A percentile compares a stretch with the other conserved stretches of the same genome.
These are phyloP conservation scores for Mirza zaza DNA, from an alignment of 2,113 vertebrate genomes.

Conservation along the genomic window DNA sequence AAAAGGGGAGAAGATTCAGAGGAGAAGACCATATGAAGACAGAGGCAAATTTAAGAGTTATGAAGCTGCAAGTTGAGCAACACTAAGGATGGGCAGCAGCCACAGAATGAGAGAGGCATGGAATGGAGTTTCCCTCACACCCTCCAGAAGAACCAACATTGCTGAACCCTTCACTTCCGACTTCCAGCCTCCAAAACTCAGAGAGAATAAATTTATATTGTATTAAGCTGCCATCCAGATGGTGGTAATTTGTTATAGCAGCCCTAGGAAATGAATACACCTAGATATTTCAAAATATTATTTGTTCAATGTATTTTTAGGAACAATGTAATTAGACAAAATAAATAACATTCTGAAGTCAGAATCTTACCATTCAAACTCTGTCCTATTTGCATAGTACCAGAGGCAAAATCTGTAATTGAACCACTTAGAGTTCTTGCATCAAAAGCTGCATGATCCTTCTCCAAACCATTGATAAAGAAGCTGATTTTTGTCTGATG, in stretches of 20 bases:
- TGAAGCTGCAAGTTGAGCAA: not conserved
- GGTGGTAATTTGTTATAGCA: not conserved
- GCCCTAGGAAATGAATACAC: not conserved
- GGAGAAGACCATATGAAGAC: not conserved
- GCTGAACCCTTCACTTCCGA: not conserved
- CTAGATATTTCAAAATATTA: not conserved
- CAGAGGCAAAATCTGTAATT: slow-evolving; percentile 81
- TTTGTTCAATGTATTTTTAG: not conserved
- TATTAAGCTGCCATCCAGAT: not conserved
- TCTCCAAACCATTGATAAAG: slow-evolving; percentile 93
- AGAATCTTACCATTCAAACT: slow-evolving; percentile 88
- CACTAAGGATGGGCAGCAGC: not conserved
- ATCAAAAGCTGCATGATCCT: slow-evolving; percentile 90
- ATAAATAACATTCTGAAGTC: not conserved
- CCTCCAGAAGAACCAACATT: not conserved
- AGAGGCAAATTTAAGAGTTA: not conserved
- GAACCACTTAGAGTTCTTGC: slow-evolving; percentile 84
- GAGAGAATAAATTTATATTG: not conserved
- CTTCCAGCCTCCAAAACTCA: not conserved
- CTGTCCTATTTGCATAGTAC: slow-evolving; percentile 87
- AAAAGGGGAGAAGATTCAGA: not conserved
- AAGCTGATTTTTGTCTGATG: slow-evolving; percentile 89
- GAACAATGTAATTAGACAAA: not conserved
- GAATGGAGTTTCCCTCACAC: not conserved
- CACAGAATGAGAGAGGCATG: not conserved